Evolutionary conservation across 2,797 vertebrate species (phyloP).

Genomic region (Neoniphon sammara): DNA sequence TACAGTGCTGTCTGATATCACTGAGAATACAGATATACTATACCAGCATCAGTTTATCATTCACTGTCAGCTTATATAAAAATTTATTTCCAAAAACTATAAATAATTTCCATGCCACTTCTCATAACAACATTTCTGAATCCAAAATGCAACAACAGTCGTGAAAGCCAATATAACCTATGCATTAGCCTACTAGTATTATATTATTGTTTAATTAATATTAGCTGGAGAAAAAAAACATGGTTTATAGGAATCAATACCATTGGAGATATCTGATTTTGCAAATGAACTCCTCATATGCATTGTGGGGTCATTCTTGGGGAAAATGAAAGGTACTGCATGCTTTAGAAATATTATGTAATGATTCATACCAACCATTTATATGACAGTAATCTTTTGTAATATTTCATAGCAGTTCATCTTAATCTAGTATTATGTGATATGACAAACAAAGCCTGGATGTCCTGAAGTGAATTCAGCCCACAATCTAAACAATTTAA

Average conservation of each 20-base stretch:
- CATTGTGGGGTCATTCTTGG: constrained; percentile 10
- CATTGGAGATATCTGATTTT: too few species aligned
- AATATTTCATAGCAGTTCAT: constrained; percentile 40
- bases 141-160: too few species aligned
- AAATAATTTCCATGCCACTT: too few species aligned
- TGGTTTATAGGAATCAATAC: too few species aligned
- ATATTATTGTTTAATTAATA: too few species aligned
- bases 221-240: too few species aligned
- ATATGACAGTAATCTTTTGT: constrained; percentile 28
- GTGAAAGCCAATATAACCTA: too few species aligned
- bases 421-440: constrained; percentile 22
- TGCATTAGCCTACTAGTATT: too few species aligned
- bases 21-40: constrained; percentile 33
- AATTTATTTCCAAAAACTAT: too few species aligned
- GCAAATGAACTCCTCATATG: not conserved
- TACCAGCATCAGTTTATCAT: constrained; percentile 25
- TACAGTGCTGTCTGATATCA: constrained; percentile 18
- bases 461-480: constrained; percentile 35
- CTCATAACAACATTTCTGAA: too few species aligned
- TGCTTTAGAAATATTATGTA: constrained; percentile 31
- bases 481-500: constrained; percentile 12
- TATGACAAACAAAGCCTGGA: constrained; percentile 18
- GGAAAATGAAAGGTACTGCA: too few species aligned
- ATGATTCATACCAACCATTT: constrained; percentile 28
- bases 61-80: constrained; percentile 1